Evolutionary conservation across 2,797 vertebrate species (phyloP).

Genomic region (Chelidonichthys spinosus): DNA sequence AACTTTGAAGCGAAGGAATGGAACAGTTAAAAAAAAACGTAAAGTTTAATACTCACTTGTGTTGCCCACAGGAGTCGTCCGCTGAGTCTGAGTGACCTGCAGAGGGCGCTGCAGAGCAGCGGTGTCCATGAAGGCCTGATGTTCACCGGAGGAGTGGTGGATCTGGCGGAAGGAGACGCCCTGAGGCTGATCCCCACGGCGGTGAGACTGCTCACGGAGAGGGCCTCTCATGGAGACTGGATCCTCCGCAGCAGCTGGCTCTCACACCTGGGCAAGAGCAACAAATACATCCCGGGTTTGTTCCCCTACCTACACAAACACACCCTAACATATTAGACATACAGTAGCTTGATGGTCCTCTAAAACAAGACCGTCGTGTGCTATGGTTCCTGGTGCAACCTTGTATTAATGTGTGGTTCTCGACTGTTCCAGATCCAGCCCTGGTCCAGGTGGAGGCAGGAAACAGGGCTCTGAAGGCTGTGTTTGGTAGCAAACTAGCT

Average conservation of each 20-base stretch:
- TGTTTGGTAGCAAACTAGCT: constrained; percentile 90
- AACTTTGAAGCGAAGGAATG: not conserved
- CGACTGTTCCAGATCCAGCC: constrained; percentile 80
- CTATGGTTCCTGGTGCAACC: not conserved
- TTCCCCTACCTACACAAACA: not conserved
- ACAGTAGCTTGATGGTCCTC: not conserved
- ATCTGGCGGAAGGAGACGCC: constrained; percentile 82
- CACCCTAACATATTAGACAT: not conserved
- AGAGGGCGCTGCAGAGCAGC: constrained; percentile 86
- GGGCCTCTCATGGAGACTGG: constrained; percentile 94
- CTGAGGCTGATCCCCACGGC: constrained; percentile 87
- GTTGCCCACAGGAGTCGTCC: constrained; percentile 86
- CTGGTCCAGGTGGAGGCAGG: constrained; percentile 90
- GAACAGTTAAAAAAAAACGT: not conserved
- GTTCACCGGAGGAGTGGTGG: constrained; percentile 82
- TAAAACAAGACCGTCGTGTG: not conserved
- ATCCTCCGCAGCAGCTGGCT: constrained; percentile 93
- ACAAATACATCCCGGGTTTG: constrained; percentile 80
- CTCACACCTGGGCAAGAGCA: constrained; percentile 86
- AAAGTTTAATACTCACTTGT: not conserved
- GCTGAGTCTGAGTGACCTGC: constrained; percentile 90
- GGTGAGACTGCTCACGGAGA: constrained; percentile 90
- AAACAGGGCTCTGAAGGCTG: constrained; percentile 88
- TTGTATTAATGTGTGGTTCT: not conserved
- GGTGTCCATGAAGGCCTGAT: constrained; percentile 83